Evolutionary conservation across 2,113 vertebrate species (phyloP).

Genomic region (Catharus minimus): DNA sequence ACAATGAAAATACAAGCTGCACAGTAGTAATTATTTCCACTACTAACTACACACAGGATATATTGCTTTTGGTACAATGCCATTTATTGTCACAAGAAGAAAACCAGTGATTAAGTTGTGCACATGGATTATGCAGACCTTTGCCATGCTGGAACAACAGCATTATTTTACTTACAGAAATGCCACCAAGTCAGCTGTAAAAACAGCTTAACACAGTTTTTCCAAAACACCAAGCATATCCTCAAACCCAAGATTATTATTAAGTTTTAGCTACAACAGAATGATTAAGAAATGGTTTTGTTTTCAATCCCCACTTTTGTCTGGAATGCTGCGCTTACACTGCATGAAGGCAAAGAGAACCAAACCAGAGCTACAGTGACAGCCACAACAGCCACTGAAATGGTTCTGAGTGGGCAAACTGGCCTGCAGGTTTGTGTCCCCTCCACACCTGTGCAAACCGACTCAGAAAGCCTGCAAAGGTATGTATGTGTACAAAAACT

Average conservation of each 20-base stretch:
- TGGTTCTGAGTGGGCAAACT: not conserved
- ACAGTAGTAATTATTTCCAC: slow-evolving; percentile 47
- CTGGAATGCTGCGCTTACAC: not conserved
- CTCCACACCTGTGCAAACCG: not conserved
- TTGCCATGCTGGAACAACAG: slow-evolving; percentile 41
- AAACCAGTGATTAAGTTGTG: slow-evolving; percentile 45
- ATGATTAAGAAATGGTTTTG: not conserved
- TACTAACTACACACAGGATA: slow-evolving; percentile 37
- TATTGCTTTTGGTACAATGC: slow-evolving; percentile 48
- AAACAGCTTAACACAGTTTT: slow-evolving; percentile 17
- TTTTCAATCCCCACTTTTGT: not conserved
- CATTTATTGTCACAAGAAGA: slow-evolving; percentile 52
- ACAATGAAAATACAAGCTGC: slow-evolving; percentile 39
- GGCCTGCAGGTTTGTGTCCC: not conserved
- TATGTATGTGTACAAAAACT: not conserved
- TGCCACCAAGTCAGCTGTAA: slow-evolving; percentile 30
- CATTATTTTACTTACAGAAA: not conserved
- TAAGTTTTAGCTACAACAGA: not conserved
- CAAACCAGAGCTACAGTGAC: not conserved
- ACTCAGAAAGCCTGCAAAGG: not conserved
- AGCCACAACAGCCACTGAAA: not conserved
- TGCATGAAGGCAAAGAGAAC: not conserved
- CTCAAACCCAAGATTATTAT: not conserved
- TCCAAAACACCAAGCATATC: not conserved
- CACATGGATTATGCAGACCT: slow-evolving; percentile 49